phyloP scores from a whole-genome alignment of 2,888 invertebrate genomes.

The Dioctria linearis region DNA sequence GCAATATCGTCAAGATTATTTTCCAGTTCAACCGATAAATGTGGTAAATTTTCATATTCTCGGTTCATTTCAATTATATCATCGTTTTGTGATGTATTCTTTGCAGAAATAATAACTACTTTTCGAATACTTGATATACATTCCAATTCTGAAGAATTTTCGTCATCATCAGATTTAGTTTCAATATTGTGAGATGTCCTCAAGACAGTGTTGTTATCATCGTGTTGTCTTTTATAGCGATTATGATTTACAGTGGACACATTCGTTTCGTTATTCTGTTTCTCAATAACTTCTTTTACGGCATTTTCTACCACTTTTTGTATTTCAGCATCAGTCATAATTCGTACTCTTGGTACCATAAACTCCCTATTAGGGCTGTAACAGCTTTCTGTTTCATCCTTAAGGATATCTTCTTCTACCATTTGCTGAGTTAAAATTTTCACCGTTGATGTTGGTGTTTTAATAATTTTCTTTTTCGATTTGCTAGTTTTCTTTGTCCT shows the following conservation, averaged over 20 bases:
- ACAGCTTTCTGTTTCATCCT: background rate
- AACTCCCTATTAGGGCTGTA: background rate
- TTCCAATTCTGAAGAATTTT: background rate
- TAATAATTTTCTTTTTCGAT: slow-evolving; percentile 2
- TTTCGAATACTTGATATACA: background rate
- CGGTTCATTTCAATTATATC: background rate
- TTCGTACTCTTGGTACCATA: slow-evolving; percentile 35
- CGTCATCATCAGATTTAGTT: background rate
- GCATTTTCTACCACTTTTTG: slow-evolving; percentile 56
- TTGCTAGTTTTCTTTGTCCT: background rate
- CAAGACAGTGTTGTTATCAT: background rate
- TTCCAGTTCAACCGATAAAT: background rate
- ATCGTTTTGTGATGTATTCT: background rate
- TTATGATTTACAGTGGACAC: background rate
- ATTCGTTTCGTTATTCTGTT: background rate
- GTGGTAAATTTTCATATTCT: background rate
- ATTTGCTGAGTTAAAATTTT: slow-evolving; percentile 51
- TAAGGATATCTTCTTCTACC: background rate
- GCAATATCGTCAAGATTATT: background rate
- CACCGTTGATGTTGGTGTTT: slow-evolving; percentile 55
- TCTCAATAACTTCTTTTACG: slow-evolving; percentile 52
- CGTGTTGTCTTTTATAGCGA: background rate
- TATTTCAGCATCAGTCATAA: slow-evolving; percentile 57
- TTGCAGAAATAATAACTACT: background rate
- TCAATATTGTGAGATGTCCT: background rate